Conservation (phyloP, 92 coral and sea anemone species). For the Nematostella vectensis region DNA sequence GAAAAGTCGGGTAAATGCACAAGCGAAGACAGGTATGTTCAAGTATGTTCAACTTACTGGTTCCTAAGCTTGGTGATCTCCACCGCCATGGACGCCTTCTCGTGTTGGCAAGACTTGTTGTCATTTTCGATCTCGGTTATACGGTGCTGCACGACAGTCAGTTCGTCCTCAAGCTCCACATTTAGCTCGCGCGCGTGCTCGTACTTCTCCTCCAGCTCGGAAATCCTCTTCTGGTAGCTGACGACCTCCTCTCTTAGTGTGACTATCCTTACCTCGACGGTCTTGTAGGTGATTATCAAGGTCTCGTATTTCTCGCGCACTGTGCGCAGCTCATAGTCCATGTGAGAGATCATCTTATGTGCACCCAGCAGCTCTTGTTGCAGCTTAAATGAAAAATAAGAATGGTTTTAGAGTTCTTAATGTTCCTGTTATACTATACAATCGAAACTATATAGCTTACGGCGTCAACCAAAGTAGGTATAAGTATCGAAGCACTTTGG, state of each 20-base stretch:
- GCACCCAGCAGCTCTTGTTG: conserved; percentile 80
- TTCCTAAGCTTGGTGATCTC: conserved; percentile 58
- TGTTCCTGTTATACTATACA: no score
- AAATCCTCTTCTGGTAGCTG: conserved; percentile 67
- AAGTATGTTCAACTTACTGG: conserved; percentile 32
- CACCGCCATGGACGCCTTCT: conserved; percentile 51
- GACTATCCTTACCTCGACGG: conserved; percentile 49
- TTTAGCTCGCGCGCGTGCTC: conserved; percentile 68
- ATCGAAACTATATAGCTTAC: no score
- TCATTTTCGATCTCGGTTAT: conserved; percentile 67
- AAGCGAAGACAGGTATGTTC: no score
- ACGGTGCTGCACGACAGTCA: conserved; percentile 73
- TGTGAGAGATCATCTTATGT: conserved; percentile 63
- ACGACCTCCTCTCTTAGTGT: conserved; percentile 73
- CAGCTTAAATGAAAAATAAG: conserved; percentile 7
- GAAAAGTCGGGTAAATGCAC: no score
- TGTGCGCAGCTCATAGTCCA: conserved; percentile 65
- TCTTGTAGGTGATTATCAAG: conserved; percentile 57
- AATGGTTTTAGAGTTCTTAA: no score
- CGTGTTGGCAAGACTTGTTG: conserved; percentile 55
- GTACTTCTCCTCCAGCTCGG: conserved; percentile 89
- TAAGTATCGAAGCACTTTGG: no score
- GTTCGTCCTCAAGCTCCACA: conserved; percentile 82
- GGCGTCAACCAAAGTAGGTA: no score
- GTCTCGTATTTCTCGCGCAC: conserved; percentile 59